Conservation (phyloP, 2,797 vertebrate species). For the Bradypus variegatus region DNA sequence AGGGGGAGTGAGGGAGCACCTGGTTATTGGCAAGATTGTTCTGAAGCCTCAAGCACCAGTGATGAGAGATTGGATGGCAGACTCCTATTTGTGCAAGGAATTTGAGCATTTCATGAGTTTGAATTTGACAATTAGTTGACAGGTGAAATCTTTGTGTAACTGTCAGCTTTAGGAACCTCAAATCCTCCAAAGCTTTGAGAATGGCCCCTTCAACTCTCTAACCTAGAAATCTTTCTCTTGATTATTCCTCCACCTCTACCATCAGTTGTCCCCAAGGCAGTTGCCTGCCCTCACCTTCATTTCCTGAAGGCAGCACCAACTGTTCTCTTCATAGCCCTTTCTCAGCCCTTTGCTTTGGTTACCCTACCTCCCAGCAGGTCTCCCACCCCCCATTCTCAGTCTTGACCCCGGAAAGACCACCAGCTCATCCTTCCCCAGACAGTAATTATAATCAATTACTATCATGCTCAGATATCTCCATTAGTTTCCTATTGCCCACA, state of each 20-base stretch:
- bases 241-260: background rate
- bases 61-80: background rate
- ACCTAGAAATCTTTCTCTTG: background rate
- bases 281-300: background rate
- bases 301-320: background rate
- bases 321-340: background rate
- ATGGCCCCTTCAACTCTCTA: background rate
- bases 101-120: background rate
- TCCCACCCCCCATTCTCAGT: background rate
- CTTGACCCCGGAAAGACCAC: background rate
- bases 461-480: background rate
- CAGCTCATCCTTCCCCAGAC: background rate
- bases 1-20: background rate
- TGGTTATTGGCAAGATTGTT: background rate
- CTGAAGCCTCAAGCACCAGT: background rate
- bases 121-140: background rate
- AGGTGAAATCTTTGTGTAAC: background rate
- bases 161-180: background rate
- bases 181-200: background rate
- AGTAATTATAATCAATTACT: background rate
- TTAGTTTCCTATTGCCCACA: background rate
- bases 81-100: background rate
- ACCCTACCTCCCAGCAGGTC: background rate
- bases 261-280: background rate
- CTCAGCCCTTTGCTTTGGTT: background rate